phyloP scores from a whole-genome alignment of 2,888 invertebrate genomes.

The Drepanosiphum platanoidis region DNA sequence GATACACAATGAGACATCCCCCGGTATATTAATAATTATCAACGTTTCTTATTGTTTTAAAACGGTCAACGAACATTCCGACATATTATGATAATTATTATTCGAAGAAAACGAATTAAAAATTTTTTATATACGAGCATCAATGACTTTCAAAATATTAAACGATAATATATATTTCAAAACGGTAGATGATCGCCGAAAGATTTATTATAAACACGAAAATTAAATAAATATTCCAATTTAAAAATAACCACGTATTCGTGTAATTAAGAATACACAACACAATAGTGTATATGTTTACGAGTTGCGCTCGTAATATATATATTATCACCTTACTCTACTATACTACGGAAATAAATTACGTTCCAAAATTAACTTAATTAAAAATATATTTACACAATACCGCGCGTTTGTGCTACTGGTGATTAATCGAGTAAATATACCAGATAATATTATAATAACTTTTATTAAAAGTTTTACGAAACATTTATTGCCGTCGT shows the following conservation, averaged over 20 bases:
- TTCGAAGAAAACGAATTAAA: no score
- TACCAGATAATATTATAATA: background rate
- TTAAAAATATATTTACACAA: slow-evolving; percentile 13
- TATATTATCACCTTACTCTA: slow-evolving; percentile 2
- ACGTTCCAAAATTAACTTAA: slow-evolving; percentile 1
- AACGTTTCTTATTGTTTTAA: background rate
- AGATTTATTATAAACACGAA: slow-evolving; percentile 11
- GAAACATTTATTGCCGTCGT: background rate
- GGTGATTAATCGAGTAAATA: background rate
- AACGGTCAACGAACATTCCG: background rate
- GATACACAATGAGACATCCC: no score
- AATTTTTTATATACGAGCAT: no score
- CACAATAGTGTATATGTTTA: background rate
- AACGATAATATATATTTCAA: no score
- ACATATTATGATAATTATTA: no score
- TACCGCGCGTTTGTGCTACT: background rate
- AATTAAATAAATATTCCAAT: slow-evolving; percentile 9
- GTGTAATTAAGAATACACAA: background rate
- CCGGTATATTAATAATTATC: no score
- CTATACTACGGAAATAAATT: background rate
- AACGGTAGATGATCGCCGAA: background rate
- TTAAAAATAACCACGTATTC: slow-evolving; percentile 15
- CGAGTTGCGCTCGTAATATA: background rate
- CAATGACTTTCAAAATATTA: no score
- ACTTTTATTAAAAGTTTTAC: background rate